phyloP scores from a whole-genome alignment of 2,888 invertebrate genomes.

The Hemicrepidius hirtus region DNA sequence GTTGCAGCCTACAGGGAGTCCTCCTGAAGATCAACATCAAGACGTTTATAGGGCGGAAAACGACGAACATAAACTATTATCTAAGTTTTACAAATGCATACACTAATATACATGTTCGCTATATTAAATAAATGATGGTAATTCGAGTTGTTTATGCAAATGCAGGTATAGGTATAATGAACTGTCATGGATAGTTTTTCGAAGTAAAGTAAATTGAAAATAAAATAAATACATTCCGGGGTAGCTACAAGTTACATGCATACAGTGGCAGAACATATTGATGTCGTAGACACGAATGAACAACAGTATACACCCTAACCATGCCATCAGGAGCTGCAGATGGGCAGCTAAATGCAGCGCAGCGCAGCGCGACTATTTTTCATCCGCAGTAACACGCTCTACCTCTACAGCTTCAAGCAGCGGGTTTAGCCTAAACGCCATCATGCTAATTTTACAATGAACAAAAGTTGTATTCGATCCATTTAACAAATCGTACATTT shows the following conservation, averaged over 20 bases:
- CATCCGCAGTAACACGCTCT: conserved; percentile 55
- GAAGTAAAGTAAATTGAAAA: conserved; percentile 21
- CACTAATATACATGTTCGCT: conserved; percentile 45
- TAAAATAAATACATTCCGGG: conserved; percentile 34
- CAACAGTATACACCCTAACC: conserved; percentile 57
- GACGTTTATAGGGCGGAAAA: neutral
- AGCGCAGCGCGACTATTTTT: conserved; percentile 57
- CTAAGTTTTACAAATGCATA: conserved; percentile 50
- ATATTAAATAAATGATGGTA: conserved; percentile 25
- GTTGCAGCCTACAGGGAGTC: conserved; percentile 28
- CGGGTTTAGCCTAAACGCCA: conserved; percentile 58
- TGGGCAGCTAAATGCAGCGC: conserved; percentile 56
- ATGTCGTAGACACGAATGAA: conserved; percentile 61
- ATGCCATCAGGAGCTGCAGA: conserved; percentile 58
- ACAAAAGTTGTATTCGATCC: conserved; percentile 58
- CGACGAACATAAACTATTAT: conserved; percentile 45
- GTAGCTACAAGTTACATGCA: conserved; percentile 56
- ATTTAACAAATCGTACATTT: conserved; percentile 63
- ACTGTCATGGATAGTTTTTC: conserved; percentile 21
- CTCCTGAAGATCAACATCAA: conserved; percentile 10
- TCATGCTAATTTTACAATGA: conserved; percentile 61
- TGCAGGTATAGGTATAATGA: conserved; percentile 20
- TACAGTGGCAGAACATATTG: conserved; percentile 63
- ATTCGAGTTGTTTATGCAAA: conserved; percentile 18
- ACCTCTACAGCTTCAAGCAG: conserved; percentile 59